Evolutionary conservation across 1,140 invertebrate species (phyloP).

Genomic region (Mylabris phalerata): DNA sequence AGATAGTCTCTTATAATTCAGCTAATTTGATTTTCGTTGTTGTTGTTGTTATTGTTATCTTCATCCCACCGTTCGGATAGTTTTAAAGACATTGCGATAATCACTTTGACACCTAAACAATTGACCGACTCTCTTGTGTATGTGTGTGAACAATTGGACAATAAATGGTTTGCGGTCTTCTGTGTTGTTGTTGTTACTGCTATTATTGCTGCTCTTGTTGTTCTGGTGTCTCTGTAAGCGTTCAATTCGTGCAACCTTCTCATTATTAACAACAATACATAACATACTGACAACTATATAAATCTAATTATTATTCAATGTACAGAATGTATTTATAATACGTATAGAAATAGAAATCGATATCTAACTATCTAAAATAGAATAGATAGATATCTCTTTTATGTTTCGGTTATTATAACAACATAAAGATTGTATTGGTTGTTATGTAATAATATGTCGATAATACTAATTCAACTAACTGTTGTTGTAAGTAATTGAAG

Average conservation of each 20-base stretch:
- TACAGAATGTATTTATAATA: neutral
- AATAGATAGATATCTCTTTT: too few relatives aligned
- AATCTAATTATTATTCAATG: constrained; percentile 14
- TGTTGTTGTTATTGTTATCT: neutral
- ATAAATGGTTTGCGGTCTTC: constrained; percentile 17
- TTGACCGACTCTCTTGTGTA: constrained; percentile 1
- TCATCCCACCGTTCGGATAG: constrained; percentile 14
- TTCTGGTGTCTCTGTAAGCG: constrained; percentile 14
- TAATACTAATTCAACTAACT: too few relatives aligned
- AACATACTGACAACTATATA: constrained; percentile 20
- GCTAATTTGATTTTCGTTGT: too few relatives aligned
- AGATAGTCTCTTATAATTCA: too few relatives aligned
- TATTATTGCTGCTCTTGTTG: too few relatives aligned
- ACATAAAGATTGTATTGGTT: too few relatives aligned
- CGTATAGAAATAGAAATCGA: too few relatives aligned
- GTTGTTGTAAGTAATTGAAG: too few relatives aligned
- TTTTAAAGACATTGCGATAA: constrained; percentile 13
- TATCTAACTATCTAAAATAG: too few relatives aligned
- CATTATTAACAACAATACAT: constrained; percentile 21
- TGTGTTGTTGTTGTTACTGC: too few relatives aligned
- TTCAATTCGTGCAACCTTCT: constrained; percentile 22
- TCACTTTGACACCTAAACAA: constrained; percentile 30
- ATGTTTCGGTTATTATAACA: too few relatives aligned
- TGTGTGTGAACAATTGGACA: constrained; percentile 19
- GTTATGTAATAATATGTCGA: too few relatives aligned